phyloP scores from a whole-genome alignment of 2,888 invertebrate genomes.

The Galerucella pusilla region DNA sequence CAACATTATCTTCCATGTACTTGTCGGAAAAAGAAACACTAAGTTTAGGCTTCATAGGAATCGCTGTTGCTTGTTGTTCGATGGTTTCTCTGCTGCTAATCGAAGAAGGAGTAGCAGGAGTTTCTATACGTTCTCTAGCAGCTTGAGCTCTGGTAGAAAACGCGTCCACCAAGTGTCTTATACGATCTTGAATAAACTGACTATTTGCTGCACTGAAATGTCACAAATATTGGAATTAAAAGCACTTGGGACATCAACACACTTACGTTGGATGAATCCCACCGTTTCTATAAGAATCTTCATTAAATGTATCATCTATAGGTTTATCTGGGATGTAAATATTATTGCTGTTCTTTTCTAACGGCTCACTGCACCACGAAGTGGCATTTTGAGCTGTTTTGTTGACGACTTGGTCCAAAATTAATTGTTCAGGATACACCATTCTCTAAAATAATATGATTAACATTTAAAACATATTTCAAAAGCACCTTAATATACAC shows the following conservation, averaged over 20 bases:
- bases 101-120: conserved; percentile 74
- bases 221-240: not conserved
- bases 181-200: conserved; percentile 64
- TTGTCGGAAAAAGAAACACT: conserved; percentile 53
- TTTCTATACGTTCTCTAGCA: conserved; percentile 70
- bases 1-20: conserved; percentile 46
- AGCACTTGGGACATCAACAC: not conserved
- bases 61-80: conserved; percentile 53
- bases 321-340: conserved; percentile 37
- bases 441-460: conserved; percentile 57
- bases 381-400: conserved; percentile 50
- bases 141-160: conserved; percentile 71
- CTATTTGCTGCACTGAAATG: conserved; percentile 55
- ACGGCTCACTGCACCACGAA: conserved; percentile 62
- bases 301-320: conserved; percentile 9
- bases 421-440: conserved; percentile 64
- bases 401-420: conserved; percentile 59
- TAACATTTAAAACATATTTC: not conserved
- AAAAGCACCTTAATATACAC: not conserved
- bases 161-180: conserved; percentile 71
- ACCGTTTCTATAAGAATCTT: conserved; percentile 29
- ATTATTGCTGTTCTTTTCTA: conserved; percentile 53
- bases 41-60: conserved; percentile 51
- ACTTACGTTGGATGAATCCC: conserved; percentile 40
- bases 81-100: conserved; percentile 67